Evolutionary conservation across 2,888 invertebrate genomes (phyloP), one percentile per base, ranked within the genome.

Genomic region (Fissipunctia ypsillon): DNA sequence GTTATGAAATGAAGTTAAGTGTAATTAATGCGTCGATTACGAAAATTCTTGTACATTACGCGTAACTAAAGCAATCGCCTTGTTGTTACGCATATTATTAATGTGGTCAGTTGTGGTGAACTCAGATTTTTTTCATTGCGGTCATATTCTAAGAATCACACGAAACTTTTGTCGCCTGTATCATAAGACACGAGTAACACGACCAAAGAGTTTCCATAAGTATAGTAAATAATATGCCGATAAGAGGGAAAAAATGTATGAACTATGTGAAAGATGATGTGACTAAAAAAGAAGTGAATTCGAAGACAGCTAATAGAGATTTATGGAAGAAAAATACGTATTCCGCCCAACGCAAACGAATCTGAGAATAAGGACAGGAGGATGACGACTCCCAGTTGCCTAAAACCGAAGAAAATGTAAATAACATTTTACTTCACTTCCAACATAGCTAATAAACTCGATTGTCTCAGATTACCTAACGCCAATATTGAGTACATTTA

Each of bases 1-100:
- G 48, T 75, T 73, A 70, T n/a, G 76, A 78, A 78, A 84, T 73
- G 3, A 63, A 65, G 59, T 76, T 65, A 50, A 54, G 14, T 50
- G 31, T 76, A 67, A 80, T 71, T 59, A 78, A 64, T 59, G 68
- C 28, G 57, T 69, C 12, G 59, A 69, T 81, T 71, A 75, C 63
- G 64, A 78, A 73, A 67, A 73, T 48, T 54, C 69, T 64, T 73
- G 78, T 75, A 67, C 57, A 45, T 69, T 61, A 77, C 14, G 48
- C 56, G 35, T 66, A 38, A 7, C 38, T 38, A 65, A 78, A 48
- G 61, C 35, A 77, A 60, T 68, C 14, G 54, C 43, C 19, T 54
- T 54, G 35, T 22, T 57, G n/a, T 35, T 71, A 64, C 72, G 59
- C 59, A 66, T 63, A 28, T 56, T 57, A 22, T 59, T 60, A 45